Conservation (phyloP, 1,140 invertebrate genomes). For the Lepidurus arcticus region DNA sequence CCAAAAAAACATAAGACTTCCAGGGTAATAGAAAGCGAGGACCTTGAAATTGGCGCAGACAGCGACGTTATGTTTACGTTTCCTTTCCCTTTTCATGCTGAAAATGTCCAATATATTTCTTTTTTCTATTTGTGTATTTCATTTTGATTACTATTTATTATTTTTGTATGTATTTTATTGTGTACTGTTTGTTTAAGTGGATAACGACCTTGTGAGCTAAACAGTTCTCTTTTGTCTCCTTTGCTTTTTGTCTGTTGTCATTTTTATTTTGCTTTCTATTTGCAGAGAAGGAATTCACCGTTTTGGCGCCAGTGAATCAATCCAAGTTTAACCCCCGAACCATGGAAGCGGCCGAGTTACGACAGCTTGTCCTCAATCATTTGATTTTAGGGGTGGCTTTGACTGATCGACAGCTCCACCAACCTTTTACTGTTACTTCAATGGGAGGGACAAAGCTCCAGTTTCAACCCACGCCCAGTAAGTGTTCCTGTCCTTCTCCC, state of each 20-base stretch:
- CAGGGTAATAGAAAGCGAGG: not conserved
- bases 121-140: too few relatives aligned
- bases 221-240: not conserved
- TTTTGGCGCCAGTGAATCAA: conserved; percentile 53
- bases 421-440: conserved; percentile 47
- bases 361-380: conserved; percentile 53
- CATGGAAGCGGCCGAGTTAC: conserved; percentile 37
- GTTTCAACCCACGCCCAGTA: conserved; percentile 25
- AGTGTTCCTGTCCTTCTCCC: not conserved
- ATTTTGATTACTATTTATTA: not conserved
- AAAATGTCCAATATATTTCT: too few relatives aligned
- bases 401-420: conserved; percentile 39
- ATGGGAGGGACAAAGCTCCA: conserved; percentile 45
- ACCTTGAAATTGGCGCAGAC: not conserved
- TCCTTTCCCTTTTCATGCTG: not conserved
- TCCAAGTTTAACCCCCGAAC: conserved; percentile 36
- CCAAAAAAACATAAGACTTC: conserved; percentile 1
- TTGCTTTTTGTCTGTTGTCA: not conserved
- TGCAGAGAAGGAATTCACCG: conserved; percentile 54
- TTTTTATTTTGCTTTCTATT: conserved; percentile 36
- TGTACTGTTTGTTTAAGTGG: not conserved
- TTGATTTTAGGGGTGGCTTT: conserved; percentile 48
- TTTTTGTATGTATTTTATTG: not conserved
- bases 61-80: not conserved
- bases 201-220: not conserved